These are phyloP conservation scores for Sinosuthora webbiana DNA, from an alignment of 2,113 vertebrate species.

Conservation along the genomic window DNA sequence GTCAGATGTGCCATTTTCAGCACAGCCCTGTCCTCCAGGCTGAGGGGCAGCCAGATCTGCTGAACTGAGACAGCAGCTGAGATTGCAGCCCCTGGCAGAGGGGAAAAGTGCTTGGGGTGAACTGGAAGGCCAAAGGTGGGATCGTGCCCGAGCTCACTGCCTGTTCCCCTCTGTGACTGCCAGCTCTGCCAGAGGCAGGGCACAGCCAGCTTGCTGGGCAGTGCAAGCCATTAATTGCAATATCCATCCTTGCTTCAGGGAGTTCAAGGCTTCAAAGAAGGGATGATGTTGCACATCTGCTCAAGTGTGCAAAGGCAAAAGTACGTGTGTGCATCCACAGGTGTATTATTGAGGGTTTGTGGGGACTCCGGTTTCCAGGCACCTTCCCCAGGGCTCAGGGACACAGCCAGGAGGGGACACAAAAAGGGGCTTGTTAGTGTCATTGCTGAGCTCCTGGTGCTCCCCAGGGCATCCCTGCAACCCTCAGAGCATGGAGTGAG, in stretches of 20 bases:
- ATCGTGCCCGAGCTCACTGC: neutral
- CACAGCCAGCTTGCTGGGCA: neutral
- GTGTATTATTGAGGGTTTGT: neutral
- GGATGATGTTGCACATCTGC: neutral
- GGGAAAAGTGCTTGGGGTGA: neutral
- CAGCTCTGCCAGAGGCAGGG: neutral
- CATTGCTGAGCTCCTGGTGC: neutral
- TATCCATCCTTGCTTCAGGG: neutral
- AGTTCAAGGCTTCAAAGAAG: neutral
- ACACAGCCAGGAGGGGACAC: neutral
- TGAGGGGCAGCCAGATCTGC: neutral
- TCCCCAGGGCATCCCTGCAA: neutral
- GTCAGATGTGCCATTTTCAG: neutral
- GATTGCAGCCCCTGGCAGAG: neutral
- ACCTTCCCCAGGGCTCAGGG: neutral
- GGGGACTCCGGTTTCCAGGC: neutral
- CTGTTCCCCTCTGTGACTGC: neutral
- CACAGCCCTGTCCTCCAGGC: neutral
- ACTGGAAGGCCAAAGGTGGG: neutral
- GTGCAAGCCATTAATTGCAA: neutral
- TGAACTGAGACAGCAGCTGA: accelerated
- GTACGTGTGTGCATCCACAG: accelerated
- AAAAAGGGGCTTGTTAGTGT: neutral
- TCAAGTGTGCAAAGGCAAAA: neutral
- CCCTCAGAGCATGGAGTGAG: neutral